Conservation (phyloP, 2,797 vertebrate species). For the Chiroxiphia lanceolata region DNA sequence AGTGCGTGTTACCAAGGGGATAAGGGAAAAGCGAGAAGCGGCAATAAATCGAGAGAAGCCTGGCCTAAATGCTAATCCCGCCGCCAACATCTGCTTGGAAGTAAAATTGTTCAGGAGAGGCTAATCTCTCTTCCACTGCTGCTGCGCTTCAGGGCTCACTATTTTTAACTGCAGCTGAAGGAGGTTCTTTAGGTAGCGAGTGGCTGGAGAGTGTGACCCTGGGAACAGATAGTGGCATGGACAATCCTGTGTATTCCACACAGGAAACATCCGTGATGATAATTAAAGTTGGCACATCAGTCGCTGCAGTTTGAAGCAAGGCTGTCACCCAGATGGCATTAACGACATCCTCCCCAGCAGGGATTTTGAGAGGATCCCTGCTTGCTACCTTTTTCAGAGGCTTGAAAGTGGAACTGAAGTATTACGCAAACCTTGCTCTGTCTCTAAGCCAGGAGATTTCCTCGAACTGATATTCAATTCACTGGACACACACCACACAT, state of each 20-base stretch:
- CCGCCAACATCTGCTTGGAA: not conserved
- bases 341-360: not conserved
- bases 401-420: not conserved
- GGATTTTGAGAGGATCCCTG: not conserved
- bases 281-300: not conserved
- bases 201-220: not conserved
- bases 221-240: not conserved
- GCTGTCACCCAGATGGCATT: not conserved
- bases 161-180: not conserved
- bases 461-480: not conserved
- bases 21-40: not conserved
- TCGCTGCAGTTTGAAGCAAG: not conserved
- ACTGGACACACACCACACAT: accelerated
- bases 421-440: not conserved
- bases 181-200: not conserved
- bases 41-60: not conserved
- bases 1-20: not conserved
- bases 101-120: not conserved
- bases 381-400: not conserved
- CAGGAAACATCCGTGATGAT: not conserved
- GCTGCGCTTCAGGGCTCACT: not conserved
- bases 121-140: not conserved
- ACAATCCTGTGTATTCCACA: not conserved
- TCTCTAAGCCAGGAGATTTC: not conserved
- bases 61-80: not conserved